Evolutionary conservation across 2,888 invertebrate species (phyloP), one percentile per base, ranked within the genome.

Genomic region (Hypercompe scribonia): DNA sequence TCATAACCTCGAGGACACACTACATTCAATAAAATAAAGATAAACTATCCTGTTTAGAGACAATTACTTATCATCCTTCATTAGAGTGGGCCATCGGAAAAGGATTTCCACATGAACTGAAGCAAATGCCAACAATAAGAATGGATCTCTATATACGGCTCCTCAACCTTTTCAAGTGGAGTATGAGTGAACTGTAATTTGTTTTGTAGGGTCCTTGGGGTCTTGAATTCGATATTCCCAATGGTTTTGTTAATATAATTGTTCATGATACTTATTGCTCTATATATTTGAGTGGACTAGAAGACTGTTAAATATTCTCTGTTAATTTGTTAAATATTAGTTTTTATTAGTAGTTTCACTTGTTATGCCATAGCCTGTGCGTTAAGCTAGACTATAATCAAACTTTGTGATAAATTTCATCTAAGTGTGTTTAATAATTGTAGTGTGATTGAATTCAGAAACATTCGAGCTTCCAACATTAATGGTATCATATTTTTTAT

Each of bases 111-210:
- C 68, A 76, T 73, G 75, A 65, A 75, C 71, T 71, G 73, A 73
- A 79, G 70, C 74, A 69, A 79, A 70, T 74, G 68, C 70, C 54
- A 76, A 80, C 81, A 81, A 81, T 70, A 80, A 73, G 74, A 77
- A 74, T 69, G 66, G 34, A 31, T 76, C 74, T 50, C 5, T 71
- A 75, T 79, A 83, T 73, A 76, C 77, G 73, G 64, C 46, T 78
- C 66, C 75, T 79, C 72, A 68, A 83, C 86, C 84, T 73, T 81
- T 86, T 78, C 65, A 75, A 86, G 83, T 76, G 79, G 65, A 54
- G 42, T 72, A 75, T 72, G 77, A 82, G 76, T 75, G 83, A 81
- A 72, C 83, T 77, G 73, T 78, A 78, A 83, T 84, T 81, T 73
- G 72, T 76, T 76, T 66, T 70, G 31, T 61, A 84, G 68, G 31